Evolutionary conservation across 2,797 vertebrate genomes (phyloP), one percentile per base, ranked within the genome.

Genomic region (Sphenopsis melanotis): DNA sequence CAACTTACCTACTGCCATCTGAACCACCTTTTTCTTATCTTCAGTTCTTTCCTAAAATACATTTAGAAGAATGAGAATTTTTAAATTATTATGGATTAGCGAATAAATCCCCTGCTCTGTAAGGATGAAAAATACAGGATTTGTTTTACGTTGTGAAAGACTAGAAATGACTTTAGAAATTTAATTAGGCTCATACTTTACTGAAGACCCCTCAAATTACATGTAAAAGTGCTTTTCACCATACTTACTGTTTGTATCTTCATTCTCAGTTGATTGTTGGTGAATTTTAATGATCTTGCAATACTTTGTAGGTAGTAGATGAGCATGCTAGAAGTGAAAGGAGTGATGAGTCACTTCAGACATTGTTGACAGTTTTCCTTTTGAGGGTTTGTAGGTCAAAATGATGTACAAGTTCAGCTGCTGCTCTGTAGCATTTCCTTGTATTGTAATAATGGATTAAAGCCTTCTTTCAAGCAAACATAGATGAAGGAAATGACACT

Each of bases 251-350:
- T 98, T 97, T 99, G 99, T n/a, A 99, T 99, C 96, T 99, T 99
- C 98, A 99, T 97, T 92, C 98, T 98, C 90, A 99, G 98, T 97
- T 99, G 99, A 94, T 98, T 99, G 98, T 99, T 99, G 97, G 99
- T 99, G 97, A 99, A 99, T 96, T 99, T 99, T 44, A 99, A 97
- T 8, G 99, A 99, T 57, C 99, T 98, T 32, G 99, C 99, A 71
- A 99, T 99, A 92, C 99, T 99, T 96, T 99, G 99, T 27, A 99
- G 98, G 95, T 99, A 99, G 95, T 99, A 99, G 95, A 99, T 99
- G 83, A 99, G 97, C 99, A 99, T 99, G 96, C 99, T 99, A 94
- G 92, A 89, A 94, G 27, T 78, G 95, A 98, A 95, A 95, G n/a
- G 44, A 18, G 39, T 42, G 34, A 41, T 52, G 23, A 94, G 71